A percentile compares a stretch with the other conserved stretches of the same genome.
phyloP scores from a whole-genome alignment of 2,797 vertebrate species.

The Threskiornis aethiopicus region DNA sequence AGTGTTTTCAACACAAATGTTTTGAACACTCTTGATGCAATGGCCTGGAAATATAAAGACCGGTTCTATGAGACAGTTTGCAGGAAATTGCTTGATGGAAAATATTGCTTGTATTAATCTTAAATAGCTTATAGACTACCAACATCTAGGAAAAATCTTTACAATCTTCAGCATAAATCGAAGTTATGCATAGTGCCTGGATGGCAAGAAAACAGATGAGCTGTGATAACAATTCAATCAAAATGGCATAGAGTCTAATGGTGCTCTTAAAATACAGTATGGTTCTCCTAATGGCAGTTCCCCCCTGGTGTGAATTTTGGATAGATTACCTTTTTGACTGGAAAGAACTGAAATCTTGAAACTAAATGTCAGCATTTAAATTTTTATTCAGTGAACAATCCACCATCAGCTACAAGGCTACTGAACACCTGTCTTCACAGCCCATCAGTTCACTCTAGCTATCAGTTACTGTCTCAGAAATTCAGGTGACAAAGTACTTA shows the following conservation, averaged over 20 bases:
- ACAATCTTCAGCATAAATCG: background rate
- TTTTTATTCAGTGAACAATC: background rate
- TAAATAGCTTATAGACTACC: background rate
- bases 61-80: background rate
- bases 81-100: background rate
- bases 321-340: background rate
- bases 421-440: background rate
- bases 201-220: slow-evolving; percentile 4
- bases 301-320: background rate
- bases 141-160: background rate
- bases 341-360: background rate
- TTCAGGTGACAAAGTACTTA: background rate
- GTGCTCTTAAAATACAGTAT: background rate
- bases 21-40: background rate
- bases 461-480: background rate
- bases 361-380: background rate
- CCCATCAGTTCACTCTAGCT: background rate
- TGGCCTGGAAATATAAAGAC: background rate
- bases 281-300: background rate
- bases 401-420: background rate
- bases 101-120: background rate
- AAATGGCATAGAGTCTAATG: slow-evolving; percentile 1
- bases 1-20: background rate
- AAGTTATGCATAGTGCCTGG: background rate
- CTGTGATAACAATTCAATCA: background rate